Percentiles rank a stretch among this genome's conserved stretches.
Conservation (phyloP, 1,140 invertebrate species). For the Antheraea mylitta region DNA sequence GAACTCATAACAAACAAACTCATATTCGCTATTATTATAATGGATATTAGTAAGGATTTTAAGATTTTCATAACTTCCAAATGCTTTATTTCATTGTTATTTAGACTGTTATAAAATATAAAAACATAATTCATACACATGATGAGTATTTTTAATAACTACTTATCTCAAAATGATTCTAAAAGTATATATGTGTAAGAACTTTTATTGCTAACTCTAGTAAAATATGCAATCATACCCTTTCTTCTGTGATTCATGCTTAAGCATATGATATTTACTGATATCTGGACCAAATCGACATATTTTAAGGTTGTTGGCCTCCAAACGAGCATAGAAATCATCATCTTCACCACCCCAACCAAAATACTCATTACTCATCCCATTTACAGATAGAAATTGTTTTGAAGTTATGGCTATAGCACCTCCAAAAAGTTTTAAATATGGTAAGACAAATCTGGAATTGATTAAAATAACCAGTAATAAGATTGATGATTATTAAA, state of each 20-base stretch:
- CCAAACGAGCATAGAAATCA: conserved; percentile 87
- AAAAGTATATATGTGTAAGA: no score
- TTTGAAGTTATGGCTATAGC: conserved; percentile 85
- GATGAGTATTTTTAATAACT: no score
- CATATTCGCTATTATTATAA: no score
- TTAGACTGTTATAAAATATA: no score
- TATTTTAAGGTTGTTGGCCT: conserved; percentile 77
- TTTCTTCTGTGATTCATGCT: conserved; percentile 82
- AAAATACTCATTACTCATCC: conserved; percentile 94
- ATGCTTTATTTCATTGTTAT: no score
- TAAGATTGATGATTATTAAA: background rate
- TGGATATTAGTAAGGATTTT: no score
- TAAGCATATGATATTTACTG: conserved; percentile 89
- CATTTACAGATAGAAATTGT: conserved; percentile 90
- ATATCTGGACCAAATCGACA: conserved; percentile 85
- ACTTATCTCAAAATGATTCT: no score
- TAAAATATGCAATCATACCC: conserved; percentile 56
- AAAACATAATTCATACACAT: no score
- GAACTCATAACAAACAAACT: no score
- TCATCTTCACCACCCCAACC: conserved; percentile 96
- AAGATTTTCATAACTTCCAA: no score
- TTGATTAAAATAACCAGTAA: background rate
- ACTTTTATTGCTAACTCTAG: no score
- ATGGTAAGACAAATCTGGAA: conserved; percentile 87
- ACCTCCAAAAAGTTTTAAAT: conserved; percentile 86